These are phyloP conservation scores for Sebastiscus tertius DNA, from an alignment of 2,797 vertebrate species.

Conservation along the genomic window DNA sequence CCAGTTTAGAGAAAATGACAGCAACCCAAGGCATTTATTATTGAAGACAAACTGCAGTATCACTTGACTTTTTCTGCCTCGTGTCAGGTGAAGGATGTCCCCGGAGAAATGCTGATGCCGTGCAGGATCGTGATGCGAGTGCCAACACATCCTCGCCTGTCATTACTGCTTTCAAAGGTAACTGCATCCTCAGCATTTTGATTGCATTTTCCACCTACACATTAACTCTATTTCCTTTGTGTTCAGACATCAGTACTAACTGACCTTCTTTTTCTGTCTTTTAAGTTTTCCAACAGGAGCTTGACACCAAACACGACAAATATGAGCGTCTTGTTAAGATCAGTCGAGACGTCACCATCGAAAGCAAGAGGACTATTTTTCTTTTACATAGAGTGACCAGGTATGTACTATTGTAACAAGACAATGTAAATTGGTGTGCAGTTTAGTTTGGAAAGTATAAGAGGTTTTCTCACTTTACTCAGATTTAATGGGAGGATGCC, in stretches of 20 bases:
- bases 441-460: not conserved
- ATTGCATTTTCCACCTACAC: not conserved
- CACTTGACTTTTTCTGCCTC: not conserved
- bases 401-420: slow-evolving; percentile 66
- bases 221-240: not conserved
- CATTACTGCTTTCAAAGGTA: slow-evolving; percentile 89
- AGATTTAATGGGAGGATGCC: not conserved
- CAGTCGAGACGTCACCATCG: slow-evolving; percentile 96
- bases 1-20: not conserved
- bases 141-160: slow-evolving; percentile 83
- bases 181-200: not conserved
- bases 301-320: slow-evolving; percentile 95
- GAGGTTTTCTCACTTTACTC: not conserved
- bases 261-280: not conserved
- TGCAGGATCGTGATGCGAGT: slow-evolving; percentile 76
- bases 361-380: slow-evolving; percentile 98
- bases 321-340: slow-evolving; percentile 95
- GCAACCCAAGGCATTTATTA: not conserved
- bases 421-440: not conserved
- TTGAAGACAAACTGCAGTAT: not conserved
- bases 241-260: not conserved
- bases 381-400: slow-evolving; percentile 94
- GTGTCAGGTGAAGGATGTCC: slow-evolving; percentile 81
- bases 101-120: slow-evolving; percentile 85
- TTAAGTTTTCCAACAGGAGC: slow-evolving; percentile 93